Percentiles rank a stretch among this genome's conserved stretches.
These are phyloP conservation scores for Darevskia mixta DNA, from an alignment of 2,797 vertebrate genomes.

Conservation along the genomic window DNA sequence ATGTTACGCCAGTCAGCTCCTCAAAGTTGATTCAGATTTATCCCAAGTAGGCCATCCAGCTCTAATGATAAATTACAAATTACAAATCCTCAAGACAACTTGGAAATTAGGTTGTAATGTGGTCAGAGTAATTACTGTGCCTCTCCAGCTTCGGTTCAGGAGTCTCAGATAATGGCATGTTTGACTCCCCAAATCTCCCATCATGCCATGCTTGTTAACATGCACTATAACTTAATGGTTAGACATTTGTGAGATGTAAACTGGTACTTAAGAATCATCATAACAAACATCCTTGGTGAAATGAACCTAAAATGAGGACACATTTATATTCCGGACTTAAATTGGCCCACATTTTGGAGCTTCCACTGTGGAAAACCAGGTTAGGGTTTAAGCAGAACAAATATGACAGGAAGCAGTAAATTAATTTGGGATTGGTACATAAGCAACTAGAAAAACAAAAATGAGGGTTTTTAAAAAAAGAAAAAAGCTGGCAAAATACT, in stretches of 20 bases:
- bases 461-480: background rate
- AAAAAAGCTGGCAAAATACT: background rate
- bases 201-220: slow-evolving; percentile 38
- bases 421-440: background rate
- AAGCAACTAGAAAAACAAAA: background rate
- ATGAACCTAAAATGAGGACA: background rate
- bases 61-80: slow-evolving; percentile 16
- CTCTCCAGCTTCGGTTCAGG: slow-evolving; percentile 16
- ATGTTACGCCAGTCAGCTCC: background rate
- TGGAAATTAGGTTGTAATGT: slow-evolving; percentile 38
- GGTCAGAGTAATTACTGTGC: slow-evolving; percentile 40
- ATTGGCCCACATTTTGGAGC: background rate
- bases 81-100: slow-evolving; percentile 24
- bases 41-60: background rate
- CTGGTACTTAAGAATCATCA: background rate
- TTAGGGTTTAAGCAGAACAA: background rate
- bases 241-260: slow-evolving; percentile 39
- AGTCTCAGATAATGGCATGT: slow-evolving; percentile 46
- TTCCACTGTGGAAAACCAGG: background rate
- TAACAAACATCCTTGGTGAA: background rate
- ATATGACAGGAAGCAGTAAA: background rate
- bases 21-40: slow-evolving; percentile 4
- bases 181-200: slow-evolving; percentile 29
- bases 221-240: slow-evolving; percentile 40
- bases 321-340: background rate